A percentile compares a stretch with the other conserved stretches of the same genome.
Evolutionary conservation across 1,140 invertebrate species (phyloP).

Genomic region (Delia radicum): DNA sequence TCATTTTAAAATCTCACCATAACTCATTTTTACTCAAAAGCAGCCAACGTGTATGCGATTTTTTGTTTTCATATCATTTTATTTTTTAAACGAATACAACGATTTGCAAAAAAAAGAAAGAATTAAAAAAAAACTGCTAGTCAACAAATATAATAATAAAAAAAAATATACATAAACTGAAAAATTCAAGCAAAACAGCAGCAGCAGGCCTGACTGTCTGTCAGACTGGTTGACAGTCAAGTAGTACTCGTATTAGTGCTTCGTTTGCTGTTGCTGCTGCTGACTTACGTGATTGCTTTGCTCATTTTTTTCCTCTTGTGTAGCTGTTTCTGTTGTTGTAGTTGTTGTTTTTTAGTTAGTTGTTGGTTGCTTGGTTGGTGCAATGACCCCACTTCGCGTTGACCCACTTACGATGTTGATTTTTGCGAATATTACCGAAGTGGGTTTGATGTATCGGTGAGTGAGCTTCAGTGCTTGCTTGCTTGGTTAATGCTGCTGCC

Average conservation of each 20-base stretch:
- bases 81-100: neutral
- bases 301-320: neutral
- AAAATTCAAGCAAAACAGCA: neutral
- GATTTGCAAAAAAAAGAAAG: neutral
- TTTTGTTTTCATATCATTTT: too few species aligned
- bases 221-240: neutral
- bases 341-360: neutral
- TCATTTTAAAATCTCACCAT: too few species aligned
- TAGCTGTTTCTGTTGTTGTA: neutral
- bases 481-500: conserved; percentile 36
- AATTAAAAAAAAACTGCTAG: neutral
- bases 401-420: conserved; percentile 32
- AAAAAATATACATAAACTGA: neutral
- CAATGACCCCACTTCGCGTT: conserved; percentile 33
- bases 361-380: conserved; percentile 20
- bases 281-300: neutral
- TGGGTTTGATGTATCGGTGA: neutral
- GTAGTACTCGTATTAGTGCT: neutral
- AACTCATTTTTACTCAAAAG: neutral
- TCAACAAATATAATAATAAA: neutral
- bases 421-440: conserved; percentile 30
- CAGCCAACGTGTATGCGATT: too few species aligned
- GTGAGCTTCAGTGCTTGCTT: neutral
- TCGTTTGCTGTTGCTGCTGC: neutral
- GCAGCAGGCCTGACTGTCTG: neutral